Evolutionary conservation across 2,113 vertebrate genomes (phyloP).

Genomic region (Eidolon helvum): DNA sequence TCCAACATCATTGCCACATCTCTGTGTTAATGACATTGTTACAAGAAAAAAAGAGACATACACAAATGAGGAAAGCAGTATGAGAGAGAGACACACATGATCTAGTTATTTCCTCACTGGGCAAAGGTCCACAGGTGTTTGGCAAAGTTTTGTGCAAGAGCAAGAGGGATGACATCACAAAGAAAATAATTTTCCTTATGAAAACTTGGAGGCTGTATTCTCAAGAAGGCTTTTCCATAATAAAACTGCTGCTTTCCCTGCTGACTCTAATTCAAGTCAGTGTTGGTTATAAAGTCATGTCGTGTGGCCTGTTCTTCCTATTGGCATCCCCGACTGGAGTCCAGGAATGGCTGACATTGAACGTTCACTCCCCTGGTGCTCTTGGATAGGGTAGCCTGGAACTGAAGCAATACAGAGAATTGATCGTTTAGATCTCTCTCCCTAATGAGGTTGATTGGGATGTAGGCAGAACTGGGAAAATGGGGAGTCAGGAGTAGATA

Average conservation of each 20-base stretch:
- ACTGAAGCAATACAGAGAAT: accelerated
- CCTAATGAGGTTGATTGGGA: neutral
- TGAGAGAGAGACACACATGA: neutral
- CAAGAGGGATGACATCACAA: neutral
- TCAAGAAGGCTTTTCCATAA: neutral
- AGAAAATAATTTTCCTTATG: neutral
- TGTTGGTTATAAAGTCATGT: neutral
- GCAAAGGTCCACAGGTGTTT: neutral
- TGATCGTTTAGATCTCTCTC: neutral
- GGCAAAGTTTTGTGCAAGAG: neutral
- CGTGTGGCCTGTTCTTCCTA: neutral
- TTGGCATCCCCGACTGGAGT: neutral
- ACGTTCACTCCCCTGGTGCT: too few relatives aligned
- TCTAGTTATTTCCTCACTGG: neutral
- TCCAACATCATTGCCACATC: neutral
- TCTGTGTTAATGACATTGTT: neutral
- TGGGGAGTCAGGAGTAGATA: neutral
- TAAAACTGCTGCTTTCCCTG: neutral
- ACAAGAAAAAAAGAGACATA: neutral
- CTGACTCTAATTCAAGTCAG: neutral
- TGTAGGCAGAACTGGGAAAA: neutral
- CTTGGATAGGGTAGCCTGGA: neutral
- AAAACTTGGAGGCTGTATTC: neutral
- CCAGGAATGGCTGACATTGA: accelerated
- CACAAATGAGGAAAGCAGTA: neutral